These are phyloP conservation scores for Microdon myrmicae DNA, from an alignment of 2,888 invertebrate genomes.

Conservation along the genomic window DNA sequence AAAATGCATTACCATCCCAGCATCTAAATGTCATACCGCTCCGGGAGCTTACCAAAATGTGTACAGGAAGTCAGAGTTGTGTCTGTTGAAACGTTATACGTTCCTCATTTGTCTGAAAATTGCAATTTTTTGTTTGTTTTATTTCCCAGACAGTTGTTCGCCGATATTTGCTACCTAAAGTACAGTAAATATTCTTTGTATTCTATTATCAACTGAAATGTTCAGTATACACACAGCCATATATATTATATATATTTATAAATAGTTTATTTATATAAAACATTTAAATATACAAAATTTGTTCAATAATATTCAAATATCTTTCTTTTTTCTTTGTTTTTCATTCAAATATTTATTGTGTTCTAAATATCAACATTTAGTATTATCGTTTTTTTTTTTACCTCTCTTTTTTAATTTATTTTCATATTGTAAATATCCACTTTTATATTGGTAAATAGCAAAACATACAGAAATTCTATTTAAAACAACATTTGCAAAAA, in stretches of 20 bases:
- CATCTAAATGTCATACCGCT: no score
- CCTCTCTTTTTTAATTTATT: background rate
- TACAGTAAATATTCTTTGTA: constrained; percentile 13
- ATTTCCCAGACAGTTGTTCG: no score
- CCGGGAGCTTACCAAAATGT: no score
- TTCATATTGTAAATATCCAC: constrained; percentile 5
- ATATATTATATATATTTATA: constrained; percentile 44
- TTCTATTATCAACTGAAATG: constrained; percentile 47
- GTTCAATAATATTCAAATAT: constrained; percentile 7
- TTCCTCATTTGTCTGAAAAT: no score
- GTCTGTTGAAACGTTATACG: no score
- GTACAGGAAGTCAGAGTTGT: no score
- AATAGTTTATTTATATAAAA: constrained; percentile 45
- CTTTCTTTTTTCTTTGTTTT: constrained; percentile 10
- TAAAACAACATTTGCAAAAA: constrained; percentile 32
- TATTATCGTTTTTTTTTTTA: constrained; percentile 2
- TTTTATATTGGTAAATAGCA: constrained; percentile 3
- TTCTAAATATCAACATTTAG: constrained; percentile 26
- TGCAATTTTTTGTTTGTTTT: background rate
- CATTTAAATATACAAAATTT: constrained; percentile 35
- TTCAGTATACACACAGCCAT: constrained; percentile 53
- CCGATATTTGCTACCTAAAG: constrained; percentile 15
- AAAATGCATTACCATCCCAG: no score
- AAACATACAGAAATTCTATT: constrained; percentile 11
- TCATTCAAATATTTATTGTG: no score